phyloP scores from a whole-genome alignment of 2,888 invertebrate species.

The Criorhina ranunculi region DNA sequence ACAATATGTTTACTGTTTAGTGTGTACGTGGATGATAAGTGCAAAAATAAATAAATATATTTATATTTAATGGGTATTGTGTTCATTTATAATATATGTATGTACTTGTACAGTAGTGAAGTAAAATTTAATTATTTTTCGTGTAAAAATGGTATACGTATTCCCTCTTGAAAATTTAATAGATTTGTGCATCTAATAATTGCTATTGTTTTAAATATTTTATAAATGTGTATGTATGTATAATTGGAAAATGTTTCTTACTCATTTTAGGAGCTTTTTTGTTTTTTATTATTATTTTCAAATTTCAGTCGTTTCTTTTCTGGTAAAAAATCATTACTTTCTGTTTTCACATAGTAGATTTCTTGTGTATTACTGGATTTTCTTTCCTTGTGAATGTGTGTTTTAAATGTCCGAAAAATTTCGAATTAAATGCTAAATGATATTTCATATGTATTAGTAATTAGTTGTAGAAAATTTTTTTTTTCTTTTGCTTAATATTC shows the following conservation, averaged over 20 bases:
- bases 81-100: constrained; percentile 53
- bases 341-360: constrained; percentile 49
- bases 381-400: constrained; percentile 20
- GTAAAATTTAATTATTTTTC: constrained; percentile 28
- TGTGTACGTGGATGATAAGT: constrained; percentile 59
- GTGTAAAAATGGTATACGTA: constrained; percentile 69
- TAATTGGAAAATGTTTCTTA: constrained; percentile 51
- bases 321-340: constrained; percentile 71
- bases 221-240: too few relatives aligned
- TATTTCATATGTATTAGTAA: constrained; percentile 69
- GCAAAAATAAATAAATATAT: constrained; percentile 69
- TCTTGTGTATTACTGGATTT: constrained; percentile 37
- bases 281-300: constrained; percentile 49
- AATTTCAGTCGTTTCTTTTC: constrained; percentile 72
- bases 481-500: constrained; percentile 9
- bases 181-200: constrained; percentile 75
- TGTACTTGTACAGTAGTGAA: constrained; percentile 63
- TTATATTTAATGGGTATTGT: constrained; percentile 52
- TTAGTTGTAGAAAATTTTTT: constrained; percentile 63
- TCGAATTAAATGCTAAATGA: constrained; percentile 66
- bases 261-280: constrained; percentile 47
- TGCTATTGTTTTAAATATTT: constrained; percentile 69
- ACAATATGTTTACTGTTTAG: constrained; percentile 32
- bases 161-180: constrained; percentile 61
- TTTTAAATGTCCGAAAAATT: constrained; percentile 46